These are phyloP conservation scores for Hemiscyllium ocellatum DNA, from an alignment of 2,113 vertebrate genomes.

Conservation along the genomic window DNA sequence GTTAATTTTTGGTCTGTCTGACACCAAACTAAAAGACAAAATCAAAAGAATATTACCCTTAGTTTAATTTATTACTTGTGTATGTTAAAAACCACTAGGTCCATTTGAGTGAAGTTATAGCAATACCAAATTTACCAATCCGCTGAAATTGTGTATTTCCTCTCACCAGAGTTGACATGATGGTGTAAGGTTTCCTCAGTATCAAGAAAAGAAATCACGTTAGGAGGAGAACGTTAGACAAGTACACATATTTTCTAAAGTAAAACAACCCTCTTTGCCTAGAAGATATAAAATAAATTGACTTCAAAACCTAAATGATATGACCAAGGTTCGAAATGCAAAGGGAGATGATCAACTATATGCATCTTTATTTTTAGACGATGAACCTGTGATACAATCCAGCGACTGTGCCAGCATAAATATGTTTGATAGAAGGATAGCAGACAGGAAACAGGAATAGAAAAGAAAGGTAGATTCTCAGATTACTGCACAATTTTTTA, in stretches of 20 bases:
- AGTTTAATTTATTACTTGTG: not conserved
- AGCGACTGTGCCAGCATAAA: not conserved
- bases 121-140: not conserved
- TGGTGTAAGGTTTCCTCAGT: not conserved
- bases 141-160: not conserved
- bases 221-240: not conserved
- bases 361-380: conserved; percentile 14
- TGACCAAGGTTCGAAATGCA: not conserved
- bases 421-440: not conserved
- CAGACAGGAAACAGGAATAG: conserved; percentile 8
- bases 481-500: not conserved
- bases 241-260: not conserved
- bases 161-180: not conserved
- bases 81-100: not conserved
- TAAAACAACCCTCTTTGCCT: conserved; percentile 15
- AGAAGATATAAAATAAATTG: conserved; percentile 13
- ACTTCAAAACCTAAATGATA: conserved; percentile 14
- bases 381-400: not conserved
- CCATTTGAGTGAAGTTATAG: not conserved
- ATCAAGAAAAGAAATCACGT: conserved; percentile 18
- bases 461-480: conserved; percentile 17
- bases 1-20: not conserved
- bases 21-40: conserved; percentile 3
- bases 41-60: not conserved
- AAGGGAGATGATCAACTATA: not conserved